phyloP scores from a whole-genome alignment of 53 echinoderm and acorn worm genomes.

The Zoroaster sp. region DNA sequence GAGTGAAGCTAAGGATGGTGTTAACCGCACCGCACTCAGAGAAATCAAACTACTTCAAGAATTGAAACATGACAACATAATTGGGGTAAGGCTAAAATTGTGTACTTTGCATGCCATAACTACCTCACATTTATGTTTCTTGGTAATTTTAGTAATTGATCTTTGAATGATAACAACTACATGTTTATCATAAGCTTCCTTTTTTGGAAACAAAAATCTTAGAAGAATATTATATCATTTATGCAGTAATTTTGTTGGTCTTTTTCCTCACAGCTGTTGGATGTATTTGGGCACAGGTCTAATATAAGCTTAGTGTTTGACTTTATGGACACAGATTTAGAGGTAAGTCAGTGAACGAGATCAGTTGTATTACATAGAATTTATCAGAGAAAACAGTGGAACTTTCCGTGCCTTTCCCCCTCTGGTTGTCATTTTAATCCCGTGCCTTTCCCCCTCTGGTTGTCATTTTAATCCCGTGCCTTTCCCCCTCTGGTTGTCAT shows the following conservation, averaged over 20 bases:
- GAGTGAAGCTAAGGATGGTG: conserved; percentile 92
- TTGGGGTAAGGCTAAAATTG: conserved; percentile 68
- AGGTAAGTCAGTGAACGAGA: conserved; percentile 57
- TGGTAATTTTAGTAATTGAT: too few relatives aligned
- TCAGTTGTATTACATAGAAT: too few relatives aligned
- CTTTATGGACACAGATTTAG: conserved; percentile 96
- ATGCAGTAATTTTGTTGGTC: not conserved
- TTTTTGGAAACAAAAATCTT: too few relatives aligned
- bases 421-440: too few relatives aligned
- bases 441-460: too few relatives aligned
- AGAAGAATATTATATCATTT: not conserved
- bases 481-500: too few relatives aligned
- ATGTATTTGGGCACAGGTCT: conserved; percentile 97
- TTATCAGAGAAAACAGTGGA: too few relatives aligned
- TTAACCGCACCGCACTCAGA: conserved; percentile 91
- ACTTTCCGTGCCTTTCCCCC: too few relatives aligned
- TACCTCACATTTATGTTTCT: too few relatives aligned
- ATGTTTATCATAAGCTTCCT: too few relatives aligned
- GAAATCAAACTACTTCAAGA: conserved; percentile 97
- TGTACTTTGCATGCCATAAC: not conserved
- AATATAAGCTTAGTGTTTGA: conserved; percentile 97
- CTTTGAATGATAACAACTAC: too few relatives aligned
- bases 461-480: too few relatives aligned
- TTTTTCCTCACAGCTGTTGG: conserved; percentile 66
- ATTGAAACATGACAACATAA: conserved; percentile 90